Conservation (phyloP, 92 coral and sea anemone genomes). For the Ricordea florida region DNA sequence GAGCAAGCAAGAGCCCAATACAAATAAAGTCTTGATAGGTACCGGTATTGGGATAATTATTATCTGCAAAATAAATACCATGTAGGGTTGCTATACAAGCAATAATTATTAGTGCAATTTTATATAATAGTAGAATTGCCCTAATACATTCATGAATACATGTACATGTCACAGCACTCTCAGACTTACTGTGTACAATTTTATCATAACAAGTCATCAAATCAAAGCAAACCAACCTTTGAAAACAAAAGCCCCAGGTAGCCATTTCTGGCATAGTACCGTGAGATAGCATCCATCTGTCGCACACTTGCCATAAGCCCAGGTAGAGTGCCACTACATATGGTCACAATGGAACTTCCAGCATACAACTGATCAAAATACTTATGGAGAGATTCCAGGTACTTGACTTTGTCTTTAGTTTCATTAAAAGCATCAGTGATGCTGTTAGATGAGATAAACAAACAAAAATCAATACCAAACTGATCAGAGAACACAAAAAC, state of each 20-base stretch:
- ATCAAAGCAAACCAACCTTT: no score
- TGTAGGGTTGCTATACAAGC: no score
- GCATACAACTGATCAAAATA: slow-evolving; percentile 91
- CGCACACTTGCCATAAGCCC: slow-evolving; percentile 96
- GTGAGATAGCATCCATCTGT: slow-evolving; percentile 98
- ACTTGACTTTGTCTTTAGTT: slow-evolving; percentile 97
- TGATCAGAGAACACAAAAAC: background rate
- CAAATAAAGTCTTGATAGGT: no score
- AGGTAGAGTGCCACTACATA: slow-evolving; percentile 85
- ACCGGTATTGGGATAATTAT: no score
- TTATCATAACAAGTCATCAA: no score
- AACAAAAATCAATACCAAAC: background rate
- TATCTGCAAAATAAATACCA: no score
- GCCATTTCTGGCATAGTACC: slow-evolving; percentile 97
- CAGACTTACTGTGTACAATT: no score
- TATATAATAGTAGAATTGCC: no score
- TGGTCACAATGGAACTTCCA: slow-evolving; percentile 68
- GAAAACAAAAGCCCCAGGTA: slow-evolving; percentile 91
- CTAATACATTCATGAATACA: no score
- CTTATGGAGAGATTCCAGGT: slow-evolving; percentile 92
- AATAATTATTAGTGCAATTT: no score
- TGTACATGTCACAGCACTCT: no score
- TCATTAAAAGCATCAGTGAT: slow-evolving; percentile 99
- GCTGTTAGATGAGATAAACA: slow-evolving; percentile 15
- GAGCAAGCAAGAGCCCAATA: no score